Base-by-base conservation (phyloP, 37 sponge, comb jelly and placozoan species). In the Corticium candelabrum region DNA sequence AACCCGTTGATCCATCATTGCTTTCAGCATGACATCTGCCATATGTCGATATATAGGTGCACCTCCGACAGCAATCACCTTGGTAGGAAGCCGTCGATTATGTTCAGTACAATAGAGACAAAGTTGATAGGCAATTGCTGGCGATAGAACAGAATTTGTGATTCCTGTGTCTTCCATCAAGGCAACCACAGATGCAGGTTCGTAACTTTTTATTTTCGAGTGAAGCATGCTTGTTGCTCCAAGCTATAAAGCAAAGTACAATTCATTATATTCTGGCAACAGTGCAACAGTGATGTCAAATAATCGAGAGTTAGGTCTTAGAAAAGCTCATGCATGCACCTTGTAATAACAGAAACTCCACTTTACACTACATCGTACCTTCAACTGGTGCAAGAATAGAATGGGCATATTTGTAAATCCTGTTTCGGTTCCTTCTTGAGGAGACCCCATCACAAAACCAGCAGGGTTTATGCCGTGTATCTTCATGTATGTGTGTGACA, bases 1-100 rank as follows among this genome's bases (percentile, higher is more conserved):
- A 15, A 68, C 72, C 41, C 40, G 79, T 75, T 37, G 41, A 3
- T 80, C 75, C 27, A 79, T 67, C 39, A 62, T 74, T 4, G 68
- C 90, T 33, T 71, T 15, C 38, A 41, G 4, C 35, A 93, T 41
- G 37, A 41, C 81, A 34, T 90, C 57, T 37, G 83, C 21, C 7
- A 35, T 68, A 3, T 70, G 69, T 39, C 83, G 70, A 73, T 75
- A 93, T 1, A 89, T 70, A 1, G 93, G 89, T 27, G 89, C 89
- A 0, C 93, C 93, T 3, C 93, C 93, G 37, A 84, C 50, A 2
- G 11, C 67, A 1, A 80, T 69, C 71, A 73, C 81, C 41, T 76
- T 39, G 34, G 75, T 75, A 0, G 87, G 89, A 37, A 93, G 57
- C 34, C 50, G 74, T 35, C 35, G 40, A 31, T 81, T 77, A 11